A percentile compares a stretch with the other conserved stretches of the same genome.
Evolutionary conservation across 2,888 invertebrate genomes (phyloP).

Genomic region (Coenonympha glycerion): DNA sequence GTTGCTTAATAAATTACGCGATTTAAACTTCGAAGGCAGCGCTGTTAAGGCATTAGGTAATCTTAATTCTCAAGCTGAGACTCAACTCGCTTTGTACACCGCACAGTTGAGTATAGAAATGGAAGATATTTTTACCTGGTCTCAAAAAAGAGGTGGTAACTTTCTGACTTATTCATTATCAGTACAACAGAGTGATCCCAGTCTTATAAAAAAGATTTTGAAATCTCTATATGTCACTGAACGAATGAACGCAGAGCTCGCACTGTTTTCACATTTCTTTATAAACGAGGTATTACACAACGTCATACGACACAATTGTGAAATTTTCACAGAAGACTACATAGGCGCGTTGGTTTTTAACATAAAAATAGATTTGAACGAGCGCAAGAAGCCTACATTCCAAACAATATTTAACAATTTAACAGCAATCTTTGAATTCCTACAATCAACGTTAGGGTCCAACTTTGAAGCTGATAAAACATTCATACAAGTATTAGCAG

Average conservation of each 20-base stretch:
- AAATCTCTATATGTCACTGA: conserved; percentile 57
- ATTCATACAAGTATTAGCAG: conserved; percentile 61
- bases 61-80: conserved; percentile 53
- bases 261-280: conserved; percentile 64
- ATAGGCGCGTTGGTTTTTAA: conserved; percentile 63
- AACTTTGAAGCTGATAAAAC: conserved; percentile 56
- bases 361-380: conserved; percentile 56
- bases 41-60: conserved; percentile 46
- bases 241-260: conserved; percentile 60
- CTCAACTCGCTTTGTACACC: conserved; percentile 55
- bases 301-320: conserved; percentile 62
- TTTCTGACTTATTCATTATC: conserved; percentile 56
- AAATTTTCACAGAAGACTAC: conserved; percentile 63
- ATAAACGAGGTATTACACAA: conserved; percentile 57
- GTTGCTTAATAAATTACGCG: conserved; percentile 42
- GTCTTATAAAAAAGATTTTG: conserved; percentile 56
- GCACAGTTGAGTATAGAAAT: conserved; percentile 65
- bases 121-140: conserved; percentile 66
- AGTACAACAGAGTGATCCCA: conserved; percentile 61
- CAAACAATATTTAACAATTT: conserved; percentile 66
- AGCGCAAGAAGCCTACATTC: conserved; percentile 52
- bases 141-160: conserved; percentile 52
- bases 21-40: conserved; percentile 52
- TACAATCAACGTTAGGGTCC: conserved; percentile 60
- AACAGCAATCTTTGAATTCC: conserved; percentile 65